Percentiles rank a stretch among this genome's conserved stretches.
These are phyloP conservation scores for Drosophila yooni DNA, from an alignment of 2,888 invertebrate genomes.

Conservation along the genomic window DNA sequence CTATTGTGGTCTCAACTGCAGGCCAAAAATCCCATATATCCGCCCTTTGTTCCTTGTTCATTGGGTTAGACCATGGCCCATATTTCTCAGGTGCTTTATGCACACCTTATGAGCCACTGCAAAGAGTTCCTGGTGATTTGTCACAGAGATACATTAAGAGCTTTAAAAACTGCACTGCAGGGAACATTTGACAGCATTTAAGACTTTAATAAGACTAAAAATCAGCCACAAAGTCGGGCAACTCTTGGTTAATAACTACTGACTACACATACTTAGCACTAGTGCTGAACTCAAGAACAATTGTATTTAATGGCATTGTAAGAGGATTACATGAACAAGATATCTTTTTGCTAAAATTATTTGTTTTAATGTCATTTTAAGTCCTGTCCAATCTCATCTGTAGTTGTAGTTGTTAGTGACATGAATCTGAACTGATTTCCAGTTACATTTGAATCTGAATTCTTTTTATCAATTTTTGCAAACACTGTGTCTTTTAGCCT, in stretches of 20 bases:
- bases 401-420: not conserved
- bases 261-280: not conserved
- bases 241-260: not conserved
- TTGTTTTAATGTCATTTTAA: not conserved
- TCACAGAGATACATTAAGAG: conserved; percentile 21
- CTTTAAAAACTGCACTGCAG: not conserved
- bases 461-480: too few relatives aligned
- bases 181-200: not conserved
- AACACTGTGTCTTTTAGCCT: not conserved
- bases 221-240: not conserved
- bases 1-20: conserved; percentile 39
- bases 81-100: not conserved
- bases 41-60: conserved; percentile 13
- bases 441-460: not conserved
- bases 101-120: not conserved
- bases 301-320: not conserved
- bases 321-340: not conserved
- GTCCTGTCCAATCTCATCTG: not conserved
- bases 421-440: not conserved
- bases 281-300: not conserved
- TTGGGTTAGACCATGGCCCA: not conserved
- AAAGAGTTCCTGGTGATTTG: conserved; percentile 51
- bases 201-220: not conserved
- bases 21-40: conserved; percentile 15
- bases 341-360: not conserved